Percentiles rank a stretch among this genome's conserved stretches.
Evolutionary conservation across 2,797 vertebrate species (phyloP).

Genomic region (Harpagifer antarcticus): DNA sequence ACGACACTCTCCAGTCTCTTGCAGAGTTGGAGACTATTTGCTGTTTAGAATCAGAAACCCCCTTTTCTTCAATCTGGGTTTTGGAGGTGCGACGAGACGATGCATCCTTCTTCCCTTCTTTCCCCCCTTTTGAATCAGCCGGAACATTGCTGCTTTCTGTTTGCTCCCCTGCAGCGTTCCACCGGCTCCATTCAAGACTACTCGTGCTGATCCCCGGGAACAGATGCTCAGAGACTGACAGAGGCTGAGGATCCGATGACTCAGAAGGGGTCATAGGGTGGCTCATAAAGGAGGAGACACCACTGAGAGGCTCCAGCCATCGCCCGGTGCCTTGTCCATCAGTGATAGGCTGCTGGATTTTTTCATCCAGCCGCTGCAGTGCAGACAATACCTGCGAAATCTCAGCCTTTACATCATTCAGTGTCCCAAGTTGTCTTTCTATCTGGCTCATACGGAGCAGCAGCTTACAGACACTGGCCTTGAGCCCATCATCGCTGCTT

Average conservation of each 20-base stretch:
- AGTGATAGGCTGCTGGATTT: conserved; percentile 88
- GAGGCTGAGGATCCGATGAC: conserved; percentile 80
- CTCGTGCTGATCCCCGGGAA: conserved; percentile 80
- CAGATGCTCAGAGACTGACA: conserved; percentile 76
- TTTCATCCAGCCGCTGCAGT: conserved; percentile 92
- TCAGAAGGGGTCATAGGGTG: conserved; percentile 79
- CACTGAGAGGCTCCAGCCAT: conserved; percentile 84
- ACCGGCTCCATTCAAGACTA: conserved; percentile 90
- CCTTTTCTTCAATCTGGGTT: conserved; percentile 89
- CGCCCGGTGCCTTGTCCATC: conserved; percentile 58
- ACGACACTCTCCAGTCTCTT: conserved; percentile 90
- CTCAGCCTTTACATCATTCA: conserved; percentile 95
- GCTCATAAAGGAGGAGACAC: conserved; percentile 83
- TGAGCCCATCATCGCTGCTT: conserved; percentile 92
- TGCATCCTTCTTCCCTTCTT: conserved; percentile 89
- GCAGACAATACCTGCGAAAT: conserved; percentile 95
- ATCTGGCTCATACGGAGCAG: conserved; percentile 95
- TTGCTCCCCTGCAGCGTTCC: conserved; percentile 66
- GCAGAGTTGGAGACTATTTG: conserved; percentile 88
- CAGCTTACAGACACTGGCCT: conserved; percentile 93
- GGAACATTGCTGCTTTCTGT: conserved; percentile 64
- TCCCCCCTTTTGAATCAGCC: conserved; percentile 59
- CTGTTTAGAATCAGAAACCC: conserved; percentile 87
- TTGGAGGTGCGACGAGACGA: conserved; percentile 87
- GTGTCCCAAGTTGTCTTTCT: conserved; percentile 94